These are phyloP conservation scores for Taeniopygia guttata DNA, from an alignment of 2,797 vertebrate species.

Conservation along the genomic window DNA sequence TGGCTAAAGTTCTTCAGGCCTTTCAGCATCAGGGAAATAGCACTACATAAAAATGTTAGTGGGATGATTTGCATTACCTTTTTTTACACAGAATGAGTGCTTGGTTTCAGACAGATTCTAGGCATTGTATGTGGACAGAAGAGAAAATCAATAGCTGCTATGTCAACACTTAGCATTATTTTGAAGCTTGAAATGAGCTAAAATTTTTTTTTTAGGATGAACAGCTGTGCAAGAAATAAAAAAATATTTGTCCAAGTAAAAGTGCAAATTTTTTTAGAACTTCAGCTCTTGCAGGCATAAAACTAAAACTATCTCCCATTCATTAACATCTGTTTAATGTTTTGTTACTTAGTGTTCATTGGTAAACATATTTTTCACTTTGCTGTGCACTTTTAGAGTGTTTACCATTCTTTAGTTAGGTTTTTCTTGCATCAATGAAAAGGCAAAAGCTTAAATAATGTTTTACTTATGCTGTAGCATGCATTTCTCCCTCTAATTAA, in stretches of 20 bases:
- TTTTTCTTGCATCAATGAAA: not conserved
- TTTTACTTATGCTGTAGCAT: not conserved
- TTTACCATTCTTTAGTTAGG: not conserved
- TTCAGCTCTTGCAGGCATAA: not conserved
- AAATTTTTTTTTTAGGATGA: not conserved
- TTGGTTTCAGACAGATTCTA: not conserved
- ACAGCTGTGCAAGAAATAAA: not conserved
- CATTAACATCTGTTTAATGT: not conserved
- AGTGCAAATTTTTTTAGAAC: not conserved
- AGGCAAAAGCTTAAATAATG: not conserved
- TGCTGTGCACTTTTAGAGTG: not conserved
- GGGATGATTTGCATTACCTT: not conserved
- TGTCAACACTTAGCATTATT: not conserved
- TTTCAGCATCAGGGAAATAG: not conserved
- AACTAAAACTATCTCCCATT: not conserved
- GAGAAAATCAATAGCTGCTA: not conserved
- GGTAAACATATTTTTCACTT: not conserved
- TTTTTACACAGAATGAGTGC: not conserved
- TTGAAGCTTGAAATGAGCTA: not conserved
- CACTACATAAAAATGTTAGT: not conserved
- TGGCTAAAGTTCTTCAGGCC: not conserved
- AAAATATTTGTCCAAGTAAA: not conserved
- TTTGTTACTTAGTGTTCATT: not conserved
- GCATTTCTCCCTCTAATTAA: not conserved
- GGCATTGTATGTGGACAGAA: not conserved